These are phyloP conservation scores for Eleginops maclovinus DNA, from an alignment of 2,113 vertebrate species.

Conservation along the genomic window DNA sequence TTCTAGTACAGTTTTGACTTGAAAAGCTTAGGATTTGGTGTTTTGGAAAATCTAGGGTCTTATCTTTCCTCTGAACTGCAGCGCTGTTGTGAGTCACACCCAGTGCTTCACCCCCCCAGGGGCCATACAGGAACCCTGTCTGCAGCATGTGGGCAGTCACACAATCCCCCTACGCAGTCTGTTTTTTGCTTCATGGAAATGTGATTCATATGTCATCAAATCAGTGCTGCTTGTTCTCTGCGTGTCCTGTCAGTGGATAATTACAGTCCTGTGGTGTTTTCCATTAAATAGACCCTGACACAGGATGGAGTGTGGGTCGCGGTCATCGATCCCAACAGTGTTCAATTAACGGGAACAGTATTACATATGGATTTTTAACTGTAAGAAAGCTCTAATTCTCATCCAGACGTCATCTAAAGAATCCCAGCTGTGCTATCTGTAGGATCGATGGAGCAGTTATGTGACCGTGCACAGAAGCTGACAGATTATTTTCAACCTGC, in stretches of 20 bases:
- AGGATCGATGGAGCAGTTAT: conserved; percentile 48
- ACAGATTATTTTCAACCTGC: conserved; percentile 52
- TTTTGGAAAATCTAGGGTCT: conserved; percentile 44
- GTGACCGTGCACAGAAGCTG: conserved; percentile 30
- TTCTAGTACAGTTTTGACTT: not conserved
- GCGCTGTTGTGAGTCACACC: conserved; percentile 62
- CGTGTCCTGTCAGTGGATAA: conserved; percentile 1
- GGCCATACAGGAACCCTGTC: conserved; percentile 54
- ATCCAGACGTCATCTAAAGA: conserved; percentile 25
- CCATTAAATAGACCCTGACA: conserved; percentile 15
- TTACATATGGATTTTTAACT: conserved; percentile 65
- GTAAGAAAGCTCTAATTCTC: conserved; percentile 52
- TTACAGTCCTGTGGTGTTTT: conserved; percentile 26
- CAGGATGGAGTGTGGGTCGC: not conserved
- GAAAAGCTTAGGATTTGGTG: too few relatives aligned
- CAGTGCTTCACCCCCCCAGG: conserved; percentile 35
- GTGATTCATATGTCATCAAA: conserved; percentile 15
- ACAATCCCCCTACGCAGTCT: not conserved
- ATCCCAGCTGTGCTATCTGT: conserved; percentile 28
- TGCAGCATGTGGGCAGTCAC: not conserved
- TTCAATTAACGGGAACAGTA: conserved; percentile 35
- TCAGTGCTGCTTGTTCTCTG: conserved; percentile 19
- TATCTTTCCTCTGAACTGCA: conserved; percentile 63
- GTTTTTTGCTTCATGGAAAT: conserved; percentile 27
- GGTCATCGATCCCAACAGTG: conserved; percentile 49